Percentiles rank a stretch among this genome's conserved stretches.
Conservation (phyloP, 2,797 vertebrate genomes). For the Amazona finschi region DNA sequence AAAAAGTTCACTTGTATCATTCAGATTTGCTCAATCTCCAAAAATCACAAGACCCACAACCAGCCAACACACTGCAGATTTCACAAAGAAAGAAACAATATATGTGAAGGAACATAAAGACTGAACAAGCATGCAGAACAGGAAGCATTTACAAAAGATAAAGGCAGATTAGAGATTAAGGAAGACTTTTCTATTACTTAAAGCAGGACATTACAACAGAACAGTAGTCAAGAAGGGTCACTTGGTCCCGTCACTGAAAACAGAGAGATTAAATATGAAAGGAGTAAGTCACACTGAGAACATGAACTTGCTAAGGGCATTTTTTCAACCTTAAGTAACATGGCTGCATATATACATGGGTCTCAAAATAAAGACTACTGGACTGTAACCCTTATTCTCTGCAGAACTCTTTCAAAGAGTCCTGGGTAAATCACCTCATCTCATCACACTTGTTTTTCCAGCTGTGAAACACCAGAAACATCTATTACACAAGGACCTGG, state of each 20-base stretch:
- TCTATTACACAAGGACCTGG: not conserved
- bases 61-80: not conserved
- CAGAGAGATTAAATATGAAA: constrained; percentile 43
- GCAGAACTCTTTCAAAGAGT: constrained; percentile 10
- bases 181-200: constrained; percentile 32
- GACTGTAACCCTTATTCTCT: constrained; percentile 14
- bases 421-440: constrained; percentile 32
- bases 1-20: not conserved
- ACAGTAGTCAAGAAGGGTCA: constrained; percentile 9
- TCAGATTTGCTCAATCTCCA: not conserved
- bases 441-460: constrained; percentile 23
- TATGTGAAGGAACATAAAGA: not conserved
- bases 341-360: constrained; percentile 7
- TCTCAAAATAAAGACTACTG: not conserved
- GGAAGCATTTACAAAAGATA: not conserved
- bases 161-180: constrained; percentile 20
- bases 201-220: constrained; percentile 38
- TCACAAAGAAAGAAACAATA: not conserved
- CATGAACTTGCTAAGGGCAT: constrained; percentile 38
- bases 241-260: constrained; percentile 3
- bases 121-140: not conserved
- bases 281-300: constrained; percentile 16
- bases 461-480: constrained; percentile 28
- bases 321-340: constrained; percentile 55
- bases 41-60: not conserved